These are phyloP conservation scores for Sclerodermus sp. DNA, from an alignment of 2,888 invertebrate genomes.

Conservation along the genomic window DNA sequence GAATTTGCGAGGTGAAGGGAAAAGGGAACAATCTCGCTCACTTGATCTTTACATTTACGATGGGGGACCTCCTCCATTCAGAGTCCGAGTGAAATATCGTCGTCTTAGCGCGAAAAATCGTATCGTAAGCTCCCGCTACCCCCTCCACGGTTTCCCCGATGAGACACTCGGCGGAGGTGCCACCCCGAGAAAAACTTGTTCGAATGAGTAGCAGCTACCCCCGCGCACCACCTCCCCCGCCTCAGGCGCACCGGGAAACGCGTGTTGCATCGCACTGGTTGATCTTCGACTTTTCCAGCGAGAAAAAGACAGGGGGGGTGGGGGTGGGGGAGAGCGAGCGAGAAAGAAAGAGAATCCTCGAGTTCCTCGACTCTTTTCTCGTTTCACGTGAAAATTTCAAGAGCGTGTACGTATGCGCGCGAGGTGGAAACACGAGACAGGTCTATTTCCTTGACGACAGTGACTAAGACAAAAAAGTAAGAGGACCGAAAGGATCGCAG, in stretches of 20 bases:
- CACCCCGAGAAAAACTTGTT: too few species aligned
- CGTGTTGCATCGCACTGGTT: too few species aligned
- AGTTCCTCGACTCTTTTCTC: too few species aligned
- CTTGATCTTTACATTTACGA: slow-evolving; percentile 47
- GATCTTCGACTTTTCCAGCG: too few species aligned
- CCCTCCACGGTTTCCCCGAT: too few species aligned
- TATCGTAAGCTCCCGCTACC: slow-evolving; percentile 6
- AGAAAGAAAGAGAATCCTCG: too few species aligned
- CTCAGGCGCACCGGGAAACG: too few species aligned
- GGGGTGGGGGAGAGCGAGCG: too few species aligned
- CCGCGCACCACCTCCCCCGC: too few species aligned
- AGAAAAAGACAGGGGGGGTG: too few species aligned
- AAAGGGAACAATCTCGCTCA: slow-evolving; percentile 38
- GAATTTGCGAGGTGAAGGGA: slow-evolving; percentile 40
- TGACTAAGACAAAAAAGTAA: slow-evolving; percentile 23
- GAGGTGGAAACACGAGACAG: slow-evolving; percentile 38
- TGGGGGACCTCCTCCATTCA: slow-evolving; percentile 35
- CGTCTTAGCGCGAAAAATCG: slow-evolving; percentile 42
- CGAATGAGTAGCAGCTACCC: too few species aligned
- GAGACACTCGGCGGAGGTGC: too few species aligned
- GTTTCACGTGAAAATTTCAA: slow-evolving; percentile 20
- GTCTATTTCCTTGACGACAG: slow-evolving; percentile 40
- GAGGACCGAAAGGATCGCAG: slow-evolving; percentile 4
- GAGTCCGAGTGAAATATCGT: slow-evolving; percentile 40
- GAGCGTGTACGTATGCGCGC: slow-evolving; percentile 33